Base-by-base conservation (phyloP, 2,797 vertebrate species). In the Natrix natrix region DNA sequence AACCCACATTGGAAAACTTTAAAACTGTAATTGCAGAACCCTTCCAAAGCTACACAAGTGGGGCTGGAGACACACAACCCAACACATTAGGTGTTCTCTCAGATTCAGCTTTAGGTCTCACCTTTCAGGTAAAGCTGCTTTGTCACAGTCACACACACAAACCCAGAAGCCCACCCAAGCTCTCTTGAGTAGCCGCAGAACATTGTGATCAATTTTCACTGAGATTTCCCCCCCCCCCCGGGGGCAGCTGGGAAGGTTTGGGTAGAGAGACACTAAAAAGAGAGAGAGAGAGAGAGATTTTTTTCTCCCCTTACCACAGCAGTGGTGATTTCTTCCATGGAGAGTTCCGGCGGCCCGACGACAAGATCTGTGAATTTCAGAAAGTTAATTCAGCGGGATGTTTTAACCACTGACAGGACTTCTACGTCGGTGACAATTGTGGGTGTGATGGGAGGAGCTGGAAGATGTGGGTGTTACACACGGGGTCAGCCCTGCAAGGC, bases 281-380 rank as follows among this genome's bases (percentile, higher is more conserved):
- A 43, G 43, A 43, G 43, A 43, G 43, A 43, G 43, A 4, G 43
- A 43, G 43, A 43, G 43, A 43, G 43, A 43, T 43, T 43, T n/a
- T n/a, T 22, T 56, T 55, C 11, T 56, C n/a, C 14, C 93, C 93
- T 93, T 93, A 93, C 93, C 92, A 93, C 92, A 8, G 92, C 92
- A 0, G 90, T 93, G 90, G 66, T 89, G 59, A 93, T 91, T 91
- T 93, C 92, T 63, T 93, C 92, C 66, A 93, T 87, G 0, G 92
- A 61, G 5, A 93, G 56, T 56, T 93, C 90, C 3, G 90, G 20
- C 24, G 92, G 12, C 13, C 1, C 87, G 1, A 55, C 28, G 55
- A 93, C 37, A 14, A 89, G 88, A n/a, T 6, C 92, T 91, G 69
- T 48, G 56, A 89, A 20, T 8, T 56, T 16, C 5, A 55, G 13